phyloP scores from a whole-genome alignment of 2,797 vertebrate species.

The Anniella stebbinsi region DNA sequence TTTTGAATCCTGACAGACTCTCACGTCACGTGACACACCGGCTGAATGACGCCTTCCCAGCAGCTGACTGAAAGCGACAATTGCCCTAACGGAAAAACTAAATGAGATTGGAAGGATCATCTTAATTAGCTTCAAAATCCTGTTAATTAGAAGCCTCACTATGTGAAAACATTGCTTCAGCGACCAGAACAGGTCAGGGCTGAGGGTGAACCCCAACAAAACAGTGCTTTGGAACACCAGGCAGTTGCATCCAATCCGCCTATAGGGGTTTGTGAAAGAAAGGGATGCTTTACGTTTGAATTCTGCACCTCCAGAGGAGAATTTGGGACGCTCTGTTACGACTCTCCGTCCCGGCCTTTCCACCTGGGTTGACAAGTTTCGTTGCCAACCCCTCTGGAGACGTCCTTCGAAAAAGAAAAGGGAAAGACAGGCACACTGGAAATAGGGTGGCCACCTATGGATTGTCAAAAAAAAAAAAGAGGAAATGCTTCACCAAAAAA shows the following conservation, averaged over 20 bases:
- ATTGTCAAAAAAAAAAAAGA: too few species aligned
- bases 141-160: constrained; percentile 71
- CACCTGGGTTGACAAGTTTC: background rate
- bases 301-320: background rate
- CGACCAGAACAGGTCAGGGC: constrained; percentile 5
- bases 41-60: constrained; percentile 35
- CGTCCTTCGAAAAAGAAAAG: background rate
- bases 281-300: background rate
- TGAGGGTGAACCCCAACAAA: background rate
- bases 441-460: background rate
- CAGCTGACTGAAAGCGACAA: constrained; percentile 22
- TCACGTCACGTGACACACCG: background rate
- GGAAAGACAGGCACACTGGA: background rate
- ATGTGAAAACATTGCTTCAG: constrained; percentile 58
- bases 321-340: background rate
- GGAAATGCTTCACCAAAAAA: too few species aligned
- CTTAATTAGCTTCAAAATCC: constrained; percentile 74
- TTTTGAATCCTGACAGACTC: constrained; percentile 3
- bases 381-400: background rate
- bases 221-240: background rate
- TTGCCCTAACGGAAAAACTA: constrained; percentile 53
- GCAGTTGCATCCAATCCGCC: constrained; percentile 12
- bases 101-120: constrained; percentile 67
- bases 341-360: background rate
- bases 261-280: background rate